Conservation (phyloP, 2,113 vertebrate species). For the Syrrhaptes paradoxus region DNA sequence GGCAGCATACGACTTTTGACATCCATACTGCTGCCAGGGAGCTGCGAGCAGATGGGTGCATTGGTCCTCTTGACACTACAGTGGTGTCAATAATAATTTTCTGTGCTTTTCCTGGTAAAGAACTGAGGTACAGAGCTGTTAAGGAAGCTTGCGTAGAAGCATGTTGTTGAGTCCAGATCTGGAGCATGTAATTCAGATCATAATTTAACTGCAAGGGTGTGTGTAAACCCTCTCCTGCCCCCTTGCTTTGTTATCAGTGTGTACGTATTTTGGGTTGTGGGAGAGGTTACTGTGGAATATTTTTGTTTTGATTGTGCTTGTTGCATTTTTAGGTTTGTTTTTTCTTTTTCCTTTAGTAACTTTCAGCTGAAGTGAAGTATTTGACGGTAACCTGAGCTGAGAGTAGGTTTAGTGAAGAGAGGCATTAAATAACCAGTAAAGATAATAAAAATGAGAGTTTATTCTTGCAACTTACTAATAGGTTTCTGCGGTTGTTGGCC, state of each 20-base stretch:
- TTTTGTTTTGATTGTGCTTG: background rate
- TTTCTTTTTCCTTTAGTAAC: background rate
- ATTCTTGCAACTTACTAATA: background rate
- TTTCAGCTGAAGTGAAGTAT: background rate
- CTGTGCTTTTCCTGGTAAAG: background rate
- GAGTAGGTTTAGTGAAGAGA: background rate
- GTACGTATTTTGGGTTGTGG: background rate
- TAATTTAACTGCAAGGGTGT: background rate
- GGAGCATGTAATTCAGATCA: background rate
- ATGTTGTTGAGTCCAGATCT: background rate
- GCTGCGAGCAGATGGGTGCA: background rate
- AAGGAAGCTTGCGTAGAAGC: background rate
- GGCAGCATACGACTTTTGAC: background rate
- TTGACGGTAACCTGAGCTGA: background rate
- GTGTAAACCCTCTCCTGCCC: background rate
- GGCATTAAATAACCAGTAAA: background rate
- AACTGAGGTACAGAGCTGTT: background rate
- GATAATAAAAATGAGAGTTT: background rate
- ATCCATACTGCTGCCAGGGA: rapidly evolving
- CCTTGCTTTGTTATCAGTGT: background rate
- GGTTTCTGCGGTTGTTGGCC: background rate
- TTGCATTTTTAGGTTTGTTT: background rate
- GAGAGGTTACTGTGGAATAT: background rate
- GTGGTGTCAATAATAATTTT: background rate
- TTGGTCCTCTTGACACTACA: background rate